Base-by-base conservation (phyloP, 2,797 vertebrate genomes). In the Acipenser ruthenus region DNA sequence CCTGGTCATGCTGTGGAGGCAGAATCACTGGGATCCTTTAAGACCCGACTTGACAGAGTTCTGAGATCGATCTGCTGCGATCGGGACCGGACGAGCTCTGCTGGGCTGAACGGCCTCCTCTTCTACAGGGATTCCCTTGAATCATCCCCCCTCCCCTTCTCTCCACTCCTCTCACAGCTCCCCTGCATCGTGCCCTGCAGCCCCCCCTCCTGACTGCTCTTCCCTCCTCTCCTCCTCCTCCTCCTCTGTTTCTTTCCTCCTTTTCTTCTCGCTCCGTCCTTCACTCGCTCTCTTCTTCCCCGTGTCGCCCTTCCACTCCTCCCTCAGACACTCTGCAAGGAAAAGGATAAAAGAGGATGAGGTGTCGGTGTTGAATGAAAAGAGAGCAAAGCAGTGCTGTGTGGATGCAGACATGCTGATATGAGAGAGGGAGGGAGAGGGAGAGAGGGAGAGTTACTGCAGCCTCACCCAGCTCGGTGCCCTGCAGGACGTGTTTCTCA, bases 271-370 rank as follows among this genome's bases (percentile, higher is more conserved):
- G 23, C 23, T 12, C 8, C 0, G 10, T 6, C 67, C 62, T 1
- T 67, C 63, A 2, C 72, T 67, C 0, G 55, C 74, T 71, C 59
- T 73, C 50, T 82, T 74, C 0, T 18, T 65, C 7, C 82, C 79
- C 52, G 64, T 1, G 67, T 90, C 83, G 11, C 85, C 89, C 77
- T 91, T 93, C 92, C 90, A 93, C 56, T 80, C 81, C 84, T 93
- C 92, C n/a, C 77, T 79, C 1, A 94, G 84, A 81, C 91, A 94
- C 50, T 86, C 92, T 93, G 79, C 49, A 37, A 63, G 52, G 48
- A 65, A 51, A 71, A 49, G 3, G 1, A 56, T 13, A 69, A 53
- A 67, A 50, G 8, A 9, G 55, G 65, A 37, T 4, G 53, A 4
- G 61, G 64, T 49, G 0, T 13, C 49, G 50, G 15, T 50, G 12